Conservation (phyloP, 2,113 vertebrate species). For the Drymodes brunneopygia region DNA sequence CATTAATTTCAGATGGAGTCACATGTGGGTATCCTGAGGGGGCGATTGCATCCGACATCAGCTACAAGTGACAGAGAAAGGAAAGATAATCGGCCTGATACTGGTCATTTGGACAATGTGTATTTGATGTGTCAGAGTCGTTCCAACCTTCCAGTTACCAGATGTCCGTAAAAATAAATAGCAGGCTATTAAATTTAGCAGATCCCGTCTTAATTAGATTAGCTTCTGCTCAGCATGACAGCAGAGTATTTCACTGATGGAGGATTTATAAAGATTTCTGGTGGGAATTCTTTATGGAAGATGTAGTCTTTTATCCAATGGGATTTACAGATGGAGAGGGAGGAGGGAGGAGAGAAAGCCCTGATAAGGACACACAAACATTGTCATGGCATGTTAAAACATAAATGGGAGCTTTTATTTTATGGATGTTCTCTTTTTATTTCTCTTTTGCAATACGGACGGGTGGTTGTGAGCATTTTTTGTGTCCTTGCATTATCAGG, state of each 20-base stretch:
- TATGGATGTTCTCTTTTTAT: constrained; percentile 61
- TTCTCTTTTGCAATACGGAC: constrained; percentile 29
- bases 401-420: constrained; percentile 65
- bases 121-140: constrained; percentile 66
- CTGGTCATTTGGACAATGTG: constrained; percentile 69
- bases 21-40: neutral
- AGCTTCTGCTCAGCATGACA: constrained; percentile 75
- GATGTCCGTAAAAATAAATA: constrained; percentile 80
- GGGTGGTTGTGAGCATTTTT: neutral
- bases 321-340: constrained; percentile 53
- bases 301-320: constrained; percentile 69
- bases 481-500: constrained; percentile 34
- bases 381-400: constrained; percentile 58
- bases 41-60: neutral
- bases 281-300: constrained; percentile 77
- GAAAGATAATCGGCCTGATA: constrained; percentile 38
- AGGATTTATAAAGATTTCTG: constrained; percentile 77
- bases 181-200: constrained; percentile 81
- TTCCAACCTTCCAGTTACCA: constrained; percentile 74
- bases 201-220: constrained; percentile 81
- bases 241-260: constrained; percentile 71
- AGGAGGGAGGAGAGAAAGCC: neutral
- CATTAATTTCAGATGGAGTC: constrained; percentile 13
- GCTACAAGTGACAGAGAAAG: constrained; percentile 20
- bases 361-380: constrained; percentile 61